Evolutionary conservation across 1,140 invertebrate genomes (phyloP).

Genomic region (Dendroctonus valens): DNA sequence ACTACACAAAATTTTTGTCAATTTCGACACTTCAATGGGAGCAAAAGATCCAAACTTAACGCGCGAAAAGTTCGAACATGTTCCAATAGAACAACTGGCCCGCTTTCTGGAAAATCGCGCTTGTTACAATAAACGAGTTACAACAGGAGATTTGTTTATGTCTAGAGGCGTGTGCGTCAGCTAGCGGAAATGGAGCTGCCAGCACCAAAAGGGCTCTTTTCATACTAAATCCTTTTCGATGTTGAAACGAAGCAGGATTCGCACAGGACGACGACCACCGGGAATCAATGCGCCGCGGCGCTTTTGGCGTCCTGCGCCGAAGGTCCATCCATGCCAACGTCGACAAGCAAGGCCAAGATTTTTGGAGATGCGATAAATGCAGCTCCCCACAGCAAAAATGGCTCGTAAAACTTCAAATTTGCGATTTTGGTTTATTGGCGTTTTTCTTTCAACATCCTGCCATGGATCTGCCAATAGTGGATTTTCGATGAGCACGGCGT

Average conservation of each 20-base stretch:
- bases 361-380: not conserved
- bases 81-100: no score
- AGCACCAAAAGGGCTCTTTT: conserved; percentile 9
- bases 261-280: conserved; percentile 38
- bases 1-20: no score
- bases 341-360: conserved; percentile 19
- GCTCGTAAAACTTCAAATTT: no score
- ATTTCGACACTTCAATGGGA: no score
- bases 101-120: not conserved
- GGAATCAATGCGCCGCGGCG: conserved; percentile 43
- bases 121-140: not conserved
- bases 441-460: no score
- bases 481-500: no score
- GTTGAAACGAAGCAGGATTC: conserved; percentile 27
- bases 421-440: no score
- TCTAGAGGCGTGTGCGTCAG: conserved; percentile 23
- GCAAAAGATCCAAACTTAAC: no score
- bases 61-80: no score
- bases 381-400: no score
- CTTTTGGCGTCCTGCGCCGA: conserved; percentile 40
- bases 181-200: conserved; percentile 5
- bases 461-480: no score
- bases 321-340: conserved; percentile 24
- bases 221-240: conserved; percentile 29
- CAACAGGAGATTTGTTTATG: conserved; percentile 24